phyloP scores from a whole-genome alignment of 2,113 vertebrate species.

The Ailuropoda melanoleuca region DNA sequence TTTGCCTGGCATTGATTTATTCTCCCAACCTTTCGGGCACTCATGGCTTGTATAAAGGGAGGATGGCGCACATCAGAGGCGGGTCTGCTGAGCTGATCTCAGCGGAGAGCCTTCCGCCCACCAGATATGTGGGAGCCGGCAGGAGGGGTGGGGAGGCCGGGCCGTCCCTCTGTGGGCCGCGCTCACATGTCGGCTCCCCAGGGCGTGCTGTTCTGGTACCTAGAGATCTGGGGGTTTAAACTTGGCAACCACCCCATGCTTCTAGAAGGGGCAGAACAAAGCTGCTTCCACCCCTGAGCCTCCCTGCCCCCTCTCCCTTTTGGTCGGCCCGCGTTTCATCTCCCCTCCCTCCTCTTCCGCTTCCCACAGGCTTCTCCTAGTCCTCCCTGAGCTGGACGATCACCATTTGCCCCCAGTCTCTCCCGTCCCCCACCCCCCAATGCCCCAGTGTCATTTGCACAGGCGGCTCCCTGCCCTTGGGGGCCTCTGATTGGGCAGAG shows the following conservation, averaged over 20 bases:
- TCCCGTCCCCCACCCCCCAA: no score
- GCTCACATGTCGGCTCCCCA: not conserved
- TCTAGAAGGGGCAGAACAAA: not conserved
- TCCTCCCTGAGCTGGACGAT: not conserved
- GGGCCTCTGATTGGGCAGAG: not conserved
- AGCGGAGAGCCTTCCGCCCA: not conserved
- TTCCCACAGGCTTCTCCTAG: not conserved
- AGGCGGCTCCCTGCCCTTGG: not conserved
- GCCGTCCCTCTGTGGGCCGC: rapidly evolving
- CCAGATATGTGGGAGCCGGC: not conserved
- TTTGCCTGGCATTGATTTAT: slow-evolving; percentile 24
- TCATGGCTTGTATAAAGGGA: not conserved
- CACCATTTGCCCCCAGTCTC: not conserved
- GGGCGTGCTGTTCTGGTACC: not conserved
- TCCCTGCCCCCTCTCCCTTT: not conserved
- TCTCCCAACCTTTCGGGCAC: not conserved
- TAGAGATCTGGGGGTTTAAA: not conserved
- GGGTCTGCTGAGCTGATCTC: not conserved
- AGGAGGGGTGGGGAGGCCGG: rapidly evolving
- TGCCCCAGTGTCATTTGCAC: not conserved
- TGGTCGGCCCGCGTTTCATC: not conserved
- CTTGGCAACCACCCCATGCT: not conserved
- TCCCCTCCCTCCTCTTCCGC: rapidly evolving
- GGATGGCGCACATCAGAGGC: not conserved
- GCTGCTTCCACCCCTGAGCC: not conserved